Percentiles rank a stretch among this genome's conserved stretches.
Conservation (phyloP, 1,140 invertebrate species). For the Parapsyche elsis region DNA sequence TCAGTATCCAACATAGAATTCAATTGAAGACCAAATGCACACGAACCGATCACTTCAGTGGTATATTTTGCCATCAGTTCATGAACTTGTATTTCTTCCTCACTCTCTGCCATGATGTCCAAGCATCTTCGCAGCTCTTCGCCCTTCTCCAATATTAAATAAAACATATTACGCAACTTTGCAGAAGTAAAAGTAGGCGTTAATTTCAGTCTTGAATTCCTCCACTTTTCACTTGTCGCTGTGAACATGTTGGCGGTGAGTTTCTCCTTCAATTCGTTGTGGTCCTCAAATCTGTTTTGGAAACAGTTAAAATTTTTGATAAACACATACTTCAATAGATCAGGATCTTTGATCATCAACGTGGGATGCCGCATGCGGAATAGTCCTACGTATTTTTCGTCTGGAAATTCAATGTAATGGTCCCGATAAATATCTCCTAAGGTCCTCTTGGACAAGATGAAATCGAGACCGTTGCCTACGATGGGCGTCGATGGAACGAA, state of each 20-base stretch:
- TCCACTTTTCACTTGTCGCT: conserved; percentile 66
- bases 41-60: conserved; percentile 72
- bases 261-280: conserved; percentile 32
- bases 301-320: conserved; percentile 70
- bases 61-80: conserved; percentile 67
- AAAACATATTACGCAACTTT: conserved; percentile 63
- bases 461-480: conserved; percentile 59
- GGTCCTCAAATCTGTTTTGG: conserved; percentile 58
- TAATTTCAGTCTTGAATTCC: conserved; percentile 59
- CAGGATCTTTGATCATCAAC: conserved; percentile 67
- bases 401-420: conserved; percentile 55
- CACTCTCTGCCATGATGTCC: background rate
- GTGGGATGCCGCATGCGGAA: conserved; percentile 63
- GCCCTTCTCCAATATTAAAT: conserved; percentile 58
- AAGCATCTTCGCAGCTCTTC: conserved; percentile 57
- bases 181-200: conserved; percentile 61
- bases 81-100: conserved; percentile 58
- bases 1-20: conserved; percentile 63
- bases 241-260: conserved; percentile 54
- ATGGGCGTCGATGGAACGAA: conserved; percentile 60
- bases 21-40: conserved; percentile 70
- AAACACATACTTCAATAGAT: conserved; percentile 67
- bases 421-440: conserved; percentile 55
- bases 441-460: conserved; percentile 55
- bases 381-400: conserved; percentile 60